Conservation (phyloP, 2,888 invertebrate genomes). For the Phorcus lineatus region DNA sequence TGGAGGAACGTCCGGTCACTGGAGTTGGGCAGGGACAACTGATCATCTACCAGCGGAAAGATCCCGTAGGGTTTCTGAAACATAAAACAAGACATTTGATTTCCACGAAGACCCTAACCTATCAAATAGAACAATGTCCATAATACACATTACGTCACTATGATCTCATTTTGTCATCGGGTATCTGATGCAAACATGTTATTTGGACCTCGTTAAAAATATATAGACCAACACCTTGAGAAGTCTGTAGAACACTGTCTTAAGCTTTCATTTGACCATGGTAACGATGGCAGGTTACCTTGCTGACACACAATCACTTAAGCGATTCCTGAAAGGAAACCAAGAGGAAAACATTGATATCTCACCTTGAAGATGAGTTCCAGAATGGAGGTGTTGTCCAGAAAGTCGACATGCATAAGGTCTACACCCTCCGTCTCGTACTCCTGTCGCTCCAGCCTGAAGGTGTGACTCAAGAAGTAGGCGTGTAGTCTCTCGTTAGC, state of each 20-base stretch:
- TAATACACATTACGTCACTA: too few species aligned
- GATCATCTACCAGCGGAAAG: constrained; percentile 49
- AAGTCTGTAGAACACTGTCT: too few species aligned
- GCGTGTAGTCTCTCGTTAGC: constrained; percentile 59
- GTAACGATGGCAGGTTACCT: too few species aligned
- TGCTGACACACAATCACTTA: too few species aligned
- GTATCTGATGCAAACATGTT: too few species aligned
- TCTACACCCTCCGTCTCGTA: constrained; percentile 51
- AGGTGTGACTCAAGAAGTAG: constrained; percentile 57
- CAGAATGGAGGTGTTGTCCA: constrained; percentile 47
- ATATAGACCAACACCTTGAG: too few species aligned
- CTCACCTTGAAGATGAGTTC: constrained; percentile 50
- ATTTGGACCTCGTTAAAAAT: too few species aligned
- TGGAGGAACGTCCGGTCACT: constrained; percentile 38
- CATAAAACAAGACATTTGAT: not conserved
- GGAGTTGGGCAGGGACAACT: constrained; percentile 32
- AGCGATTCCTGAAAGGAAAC: too few species aligned
- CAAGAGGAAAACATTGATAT: not conserved
- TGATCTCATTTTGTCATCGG: too few species aligned
- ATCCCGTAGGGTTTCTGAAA: constrained; percentile 37
- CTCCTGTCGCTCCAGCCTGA: constrained; percentile 48
- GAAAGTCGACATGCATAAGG: constrained; percentile 40
- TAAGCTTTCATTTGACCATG: too few species aligned
- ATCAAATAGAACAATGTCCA: too few species aligned
- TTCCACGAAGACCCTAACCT: not conserved